Percentiles rank a stretch among this genome's conserved stretches.
phyloP scores from a whole-genome alignment of 2,888 invertebrate species.

The Epistrophe grossulariae region DNA sequence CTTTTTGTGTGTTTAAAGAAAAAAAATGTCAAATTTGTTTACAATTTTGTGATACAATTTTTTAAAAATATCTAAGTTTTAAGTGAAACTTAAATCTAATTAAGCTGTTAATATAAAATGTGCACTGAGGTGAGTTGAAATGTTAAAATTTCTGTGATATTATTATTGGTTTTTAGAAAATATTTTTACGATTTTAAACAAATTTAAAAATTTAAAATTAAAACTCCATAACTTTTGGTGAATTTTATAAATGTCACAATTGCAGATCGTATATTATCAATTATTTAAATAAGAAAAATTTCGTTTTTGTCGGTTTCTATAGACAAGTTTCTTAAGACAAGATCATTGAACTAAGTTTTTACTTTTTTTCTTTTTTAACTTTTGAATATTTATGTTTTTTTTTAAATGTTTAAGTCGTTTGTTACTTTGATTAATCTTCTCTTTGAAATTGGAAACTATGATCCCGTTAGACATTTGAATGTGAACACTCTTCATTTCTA shows the following conservation, averaged over 20 bases:
- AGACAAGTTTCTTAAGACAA: background rate
- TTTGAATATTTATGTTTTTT: background rate
- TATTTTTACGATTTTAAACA: too few relatives aligned
- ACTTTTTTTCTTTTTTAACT: background rate
- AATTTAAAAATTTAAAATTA: too few relatives aligned
- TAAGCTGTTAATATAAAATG: slow-evolving; percentile 53
- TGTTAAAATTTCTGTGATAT: too few relatives aligned
- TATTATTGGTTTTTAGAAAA: too few relatives aligned
- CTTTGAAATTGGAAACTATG: background rate
- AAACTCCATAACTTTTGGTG: background rate
- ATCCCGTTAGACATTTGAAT: background rate
- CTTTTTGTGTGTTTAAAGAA: too few relatives aligned
- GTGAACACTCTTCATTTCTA: background rate
- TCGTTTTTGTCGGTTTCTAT: background rate
- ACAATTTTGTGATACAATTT: slow-evolving; percentile 59
- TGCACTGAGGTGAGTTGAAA: slow-evolving; percentile 70
- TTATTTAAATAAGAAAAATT: too few relatives aligned
- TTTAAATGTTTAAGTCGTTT: background rate
- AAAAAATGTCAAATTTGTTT: slow-evolving; percentile 59
- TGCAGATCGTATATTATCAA: background rate
- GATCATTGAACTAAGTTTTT: background rate
- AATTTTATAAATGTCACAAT: background rate
- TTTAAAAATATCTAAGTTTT: slow-evolving; percentile 13
- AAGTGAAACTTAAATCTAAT: slow-evolving; percentile 16
- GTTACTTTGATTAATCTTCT: background rate